Conservation (phyloP, 2,113 vertebrate species). For the Otolemur garnettii region DNA sequence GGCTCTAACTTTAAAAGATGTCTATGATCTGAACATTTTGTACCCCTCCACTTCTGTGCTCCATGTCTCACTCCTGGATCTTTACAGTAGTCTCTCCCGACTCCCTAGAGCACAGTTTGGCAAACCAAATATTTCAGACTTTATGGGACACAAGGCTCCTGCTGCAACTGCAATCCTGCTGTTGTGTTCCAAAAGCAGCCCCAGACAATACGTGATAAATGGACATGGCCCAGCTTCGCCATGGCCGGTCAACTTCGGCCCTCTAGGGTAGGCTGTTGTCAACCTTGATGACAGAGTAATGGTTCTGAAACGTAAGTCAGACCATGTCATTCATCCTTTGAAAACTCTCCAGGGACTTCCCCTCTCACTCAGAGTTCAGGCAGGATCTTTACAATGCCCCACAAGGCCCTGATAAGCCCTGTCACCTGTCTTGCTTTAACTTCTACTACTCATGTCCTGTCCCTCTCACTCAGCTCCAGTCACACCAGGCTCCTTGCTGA, state of each 20-base stretch:
- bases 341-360: background rate
- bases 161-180: background rate
- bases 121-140: background rate
- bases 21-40: background rate
- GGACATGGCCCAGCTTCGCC: background rate
- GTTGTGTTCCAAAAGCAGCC: background rate
- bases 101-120: background rate
- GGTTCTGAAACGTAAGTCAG: background rate
- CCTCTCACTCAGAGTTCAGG: background rate
- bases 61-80: background rate
- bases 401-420: background rate
- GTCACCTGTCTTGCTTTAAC: background rate
- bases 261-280: background rate
- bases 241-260: background rate
- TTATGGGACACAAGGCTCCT: background rate
- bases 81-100: background rate
- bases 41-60: background rate
- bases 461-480: background rate
- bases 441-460: background rate
- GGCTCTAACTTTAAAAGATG: background rate
- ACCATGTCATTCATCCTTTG: background rate
- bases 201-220: background rate
- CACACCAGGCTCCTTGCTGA: background rate
- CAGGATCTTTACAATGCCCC: background rate
- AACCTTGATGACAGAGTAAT: background rate